phyloP scores from a whole-genome alignment of 2,113 vertebrate genomes.

The Pyxicephalus adspersus region DNA sequence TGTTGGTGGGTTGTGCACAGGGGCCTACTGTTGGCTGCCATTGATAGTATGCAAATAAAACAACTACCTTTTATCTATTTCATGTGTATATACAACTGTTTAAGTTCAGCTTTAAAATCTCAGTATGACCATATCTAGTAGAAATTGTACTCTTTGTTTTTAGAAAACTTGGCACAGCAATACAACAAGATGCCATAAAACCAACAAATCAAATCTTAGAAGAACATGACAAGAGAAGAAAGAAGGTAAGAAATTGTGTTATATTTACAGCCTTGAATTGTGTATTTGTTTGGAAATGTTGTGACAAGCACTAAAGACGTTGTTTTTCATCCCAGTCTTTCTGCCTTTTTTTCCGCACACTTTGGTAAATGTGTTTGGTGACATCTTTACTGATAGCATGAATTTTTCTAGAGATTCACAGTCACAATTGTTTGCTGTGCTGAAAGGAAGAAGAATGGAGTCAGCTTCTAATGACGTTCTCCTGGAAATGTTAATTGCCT shows the following conservation, averaged over 20 bases:
- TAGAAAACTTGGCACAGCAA: slow-evolving; percentile 81
- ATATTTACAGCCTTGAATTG: neutral
- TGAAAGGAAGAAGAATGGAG: too few species aligned
- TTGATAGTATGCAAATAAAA: too few species aligned
- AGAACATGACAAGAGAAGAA: slow-evolving; percentile 81
- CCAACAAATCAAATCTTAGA: slow-evolving; percentile 76
- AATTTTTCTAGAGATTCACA: neutral
- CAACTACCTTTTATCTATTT: too few species aligned
- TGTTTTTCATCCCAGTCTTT: neutral
- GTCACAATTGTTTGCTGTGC: neutral
- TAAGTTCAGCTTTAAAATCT: too few species aligned
- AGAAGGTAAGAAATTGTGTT: slow-evolving; percentile 68
- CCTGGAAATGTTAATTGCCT: too few species aligned
- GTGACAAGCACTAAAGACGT: neutral
- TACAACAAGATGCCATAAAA: slow-evolving; percentile 80
- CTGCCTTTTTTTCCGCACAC: neutral
- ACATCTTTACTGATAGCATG: slow-evolving; percentile 9
- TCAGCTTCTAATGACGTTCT: too few species aligned
- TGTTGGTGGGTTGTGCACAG: too few species aligned
- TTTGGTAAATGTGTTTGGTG: neutral
- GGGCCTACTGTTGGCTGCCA: too few species aligned
- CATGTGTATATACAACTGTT: too few species aligned
- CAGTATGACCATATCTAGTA: too few species aligned
- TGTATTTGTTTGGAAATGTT: slow-evolving; percentile 38
- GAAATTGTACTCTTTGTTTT: neutral